Evolutionary conservation across 2,797 vertebrate species (phyloP), one percentile per base, ranked within the genome.

Genomic region (Pyrocephalus nanus): DNA sequence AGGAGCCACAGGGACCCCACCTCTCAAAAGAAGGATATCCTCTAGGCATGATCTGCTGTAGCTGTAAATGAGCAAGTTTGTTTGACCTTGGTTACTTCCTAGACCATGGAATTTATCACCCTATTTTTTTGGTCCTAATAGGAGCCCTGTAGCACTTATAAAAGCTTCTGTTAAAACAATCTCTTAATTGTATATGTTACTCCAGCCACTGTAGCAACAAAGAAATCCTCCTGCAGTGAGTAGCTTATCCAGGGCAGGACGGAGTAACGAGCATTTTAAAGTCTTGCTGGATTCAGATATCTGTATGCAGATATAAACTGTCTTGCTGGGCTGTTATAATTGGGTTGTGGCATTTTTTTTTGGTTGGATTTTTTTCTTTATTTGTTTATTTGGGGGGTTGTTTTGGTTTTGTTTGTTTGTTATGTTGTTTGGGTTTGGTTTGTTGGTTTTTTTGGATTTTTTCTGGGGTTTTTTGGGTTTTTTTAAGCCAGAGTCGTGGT

Each of bases 21-120:
- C 0, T 11, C 17, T 72, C 0, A 0, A 50, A 77, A 86, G 5
- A 25, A 23, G 11, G 12, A 9, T 90, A 47, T 65, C 38, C 17
- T 74, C 45, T 42, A 71, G 83, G 43, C 29, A 45, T 36, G 32
- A 62, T 81, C 38, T 80, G 50, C 81, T 86, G 34, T 81, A 73
- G 47, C 58, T 86, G 40, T 65, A 93, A 94, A 66, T 47, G 18
- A 86, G 43, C n/a, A 61, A 26, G 47, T 72, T 83, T 62, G 29
- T 92, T 90, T 94, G 86, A 90, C 66, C 62, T 72, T 45, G 29
- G 38, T 81, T 86, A 78, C 30, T 73, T 92, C 76, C 58, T 70
- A 78, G 73, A 78, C 36, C 20, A 62, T 66, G 73, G 76, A 92
- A 83, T 93, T 75, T 91, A 65, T 81, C 42, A 50, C 53, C 57